Percentiles rank a stretch among this genome's conserved stretches.
These are phyloP conservation scores for Holothuria glaberrima DNA, from an alignment of 35 echinoderm and acorn worm genomes.

Conservation along the genomic window DNA sequence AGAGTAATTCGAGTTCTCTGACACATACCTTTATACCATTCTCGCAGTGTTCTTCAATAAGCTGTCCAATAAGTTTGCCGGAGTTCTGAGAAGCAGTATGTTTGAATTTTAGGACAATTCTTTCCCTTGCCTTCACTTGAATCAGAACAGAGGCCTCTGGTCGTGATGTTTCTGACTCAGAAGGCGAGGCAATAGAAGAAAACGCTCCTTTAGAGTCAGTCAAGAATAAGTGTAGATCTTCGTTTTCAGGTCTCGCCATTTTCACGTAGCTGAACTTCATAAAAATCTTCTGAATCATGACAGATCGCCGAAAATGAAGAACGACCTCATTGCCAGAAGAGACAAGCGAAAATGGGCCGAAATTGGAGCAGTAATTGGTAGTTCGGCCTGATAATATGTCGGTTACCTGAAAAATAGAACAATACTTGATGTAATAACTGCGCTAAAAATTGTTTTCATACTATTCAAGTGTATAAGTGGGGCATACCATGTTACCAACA, in stretches of 20 bases:
- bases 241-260: background rate
- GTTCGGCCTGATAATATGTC: background rate
- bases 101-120: constrained; percentile 27
- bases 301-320: background rate
- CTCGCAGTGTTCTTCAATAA: background rate
- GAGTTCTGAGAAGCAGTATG: background rate
- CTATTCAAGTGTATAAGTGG: too few species aligned
- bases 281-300: background rate
- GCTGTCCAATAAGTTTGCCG: background rate
- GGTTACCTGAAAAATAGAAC: background rate
- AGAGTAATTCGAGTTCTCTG: too few species aligned
- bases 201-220: background rate
- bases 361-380: background rate
- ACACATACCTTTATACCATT: constrained; percentile 12
- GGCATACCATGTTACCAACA: too few species aligned
- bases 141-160: background rate
- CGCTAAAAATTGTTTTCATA: too few species aligned
- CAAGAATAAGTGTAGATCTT: background rate
- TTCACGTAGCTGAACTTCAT: background rate
- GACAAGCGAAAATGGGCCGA: background rate
- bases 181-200: background rate
- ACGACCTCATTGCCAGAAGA: background rate
- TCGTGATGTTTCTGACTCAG: background rate
- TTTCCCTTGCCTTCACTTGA: background rate
- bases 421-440: too few species aligned